Conservation (phyloP, 2,888 invertebrate species). For the Colostygia pectinataria region DNA sequence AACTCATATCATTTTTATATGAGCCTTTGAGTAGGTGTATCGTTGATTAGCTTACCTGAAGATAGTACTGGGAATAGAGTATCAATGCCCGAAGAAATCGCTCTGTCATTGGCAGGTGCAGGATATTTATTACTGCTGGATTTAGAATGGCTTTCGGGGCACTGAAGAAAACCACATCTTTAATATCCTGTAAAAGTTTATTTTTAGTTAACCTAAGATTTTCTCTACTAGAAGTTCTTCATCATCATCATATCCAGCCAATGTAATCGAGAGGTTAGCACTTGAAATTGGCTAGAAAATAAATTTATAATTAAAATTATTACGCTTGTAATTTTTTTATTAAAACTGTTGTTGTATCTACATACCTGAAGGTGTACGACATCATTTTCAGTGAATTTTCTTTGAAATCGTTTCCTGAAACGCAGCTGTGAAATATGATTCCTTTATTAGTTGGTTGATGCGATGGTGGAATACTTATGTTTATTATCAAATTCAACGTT, state of each 20-base stretch:
- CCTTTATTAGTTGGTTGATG: too few relatives aligned
- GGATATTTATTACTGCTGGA: slow-evolving; percentile 73
- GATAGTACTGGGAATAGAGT: slow-evolving; percentile 83
- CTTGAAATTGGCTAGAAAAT: too few relatives aligned
- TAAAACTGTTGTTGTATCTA: too few relatives aligned
- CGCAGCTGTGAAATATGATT: slow-evolving; percentile 46
- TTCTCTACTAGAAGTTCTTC: too few relatives aligned
- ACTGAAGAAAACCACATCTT: slow-evolving; percentile 79
- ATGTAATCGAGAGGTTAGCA: too few relatives aligned
- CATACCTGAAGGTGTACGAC: slow-evolving; percentile 66
- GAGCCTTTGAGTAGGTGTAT: too few relatives aligned
- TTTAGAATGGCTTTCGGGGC: slow-evolving; percentile 66
- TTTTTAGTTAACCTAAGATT: background rate
- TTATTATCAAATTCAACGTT: too few relatives aligned
- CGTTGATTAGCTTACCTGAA: slow-evolving; percentile 72
- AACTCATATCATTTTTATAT: too few relatives aligned
- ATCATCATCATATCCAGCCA: too few relatives aligned
- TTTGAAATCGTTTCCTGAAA: slow-evolving; percentile 74
- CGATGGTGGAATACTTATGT: too few relatives aligned
- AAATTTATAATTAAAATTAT: too few relatives aligned
- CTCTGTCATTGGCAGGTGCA: slow-evolving; percentile 78
- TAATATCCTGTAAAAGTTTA: slow-evolving; percentile 72
- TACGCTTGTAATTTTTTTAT: too few relatives aligned
- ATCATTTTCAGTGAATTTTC: slow-evolving; percentile 66
- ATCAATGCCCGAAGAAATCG: slow-evolving; percentile 81